Conservation (phyloP, 2,113 vertebrate genomes). For the Phalacrocorax brasilianus region DNA sequence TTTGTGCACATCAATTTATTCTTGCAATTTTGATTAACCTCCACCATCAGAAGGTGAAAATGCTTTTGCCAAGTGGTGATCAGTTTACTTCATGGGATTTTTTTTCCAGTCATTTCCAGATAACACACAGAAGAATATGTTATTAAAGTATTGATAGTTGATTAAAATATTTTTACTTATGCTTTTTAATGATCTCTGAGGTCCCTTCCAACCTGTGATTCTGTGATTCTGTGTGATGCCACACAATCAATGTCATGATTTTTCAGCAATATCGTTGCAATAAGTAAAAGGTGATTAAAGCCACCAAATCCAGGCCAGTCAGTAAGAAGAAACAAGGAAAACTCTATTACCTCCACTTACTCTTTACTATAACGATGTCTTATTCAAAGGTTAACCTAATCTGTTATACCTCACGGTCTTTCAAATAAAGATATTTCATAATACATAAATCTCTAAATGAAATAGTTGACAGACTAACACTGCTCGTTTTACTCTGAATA, state of each 20-base stretch:
- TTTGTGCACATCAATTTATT: neutral
- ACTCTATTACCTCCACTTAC: neutral
- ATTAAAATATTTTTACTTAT: neutral
- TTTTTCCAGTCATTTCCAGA: neutral
- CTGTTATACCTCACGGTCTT: neutral
- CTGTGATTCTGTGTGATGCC: neutral
- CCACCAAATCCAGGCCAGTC: neutral
- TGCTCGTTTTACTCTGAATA: neutral
- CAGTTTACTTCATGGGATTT: neutral
- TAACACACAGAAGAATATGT: neutral
- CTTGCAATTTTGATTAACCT: neutral
- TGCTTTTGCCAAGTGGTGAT: neutral
- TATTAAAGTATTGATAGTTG: neutral
- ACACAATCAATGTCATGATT: fast-evolving
- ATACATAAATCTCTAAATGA: neutral
- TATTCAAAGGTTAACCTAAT: neutral
- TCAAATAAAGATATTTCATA: neutral
- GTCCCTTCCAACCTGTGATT: too few species aligned
- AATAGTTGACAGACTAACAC: neutral
- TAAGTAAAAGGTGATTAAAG: neutral
- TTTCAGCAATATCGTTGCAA: neutral
- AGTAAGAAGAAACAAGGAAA: neutral
- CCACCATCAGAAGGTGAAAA: neutral
- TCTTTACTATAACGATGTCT: neutral
- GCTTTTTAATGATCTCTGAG: neutral